phyloP scores from a whole-genome alignment of 2,113 vertebrate species.

The Oryctolagus cuniculus region DNA sequence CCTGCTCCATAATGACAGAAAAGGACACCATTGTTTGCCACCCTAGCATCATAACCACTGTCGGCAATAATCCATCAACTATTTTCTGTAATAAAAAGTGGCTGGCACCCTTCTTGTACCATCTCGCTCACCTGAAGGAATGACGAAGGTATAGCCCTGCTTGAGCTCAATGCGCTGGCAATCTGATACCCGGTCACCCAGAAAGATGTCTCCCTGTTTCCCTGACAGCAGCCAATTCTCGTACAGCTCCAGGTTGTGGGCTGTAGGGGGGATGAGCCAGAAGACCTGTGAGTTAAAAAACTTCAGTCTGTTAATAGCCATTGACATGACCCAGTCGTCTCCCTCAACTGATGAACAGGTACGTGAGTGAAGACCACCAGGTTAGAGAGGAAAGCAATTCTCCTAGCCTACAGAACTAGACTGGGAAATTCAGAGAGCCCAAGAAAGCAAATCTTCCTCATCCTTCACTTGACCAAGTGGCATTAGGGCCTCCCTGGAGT shows the following conservation, averaged over 20 bases:
- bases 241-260: constrained; percentile 98
- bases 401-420: background rate
- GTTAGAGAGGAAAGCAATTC: constrained; percentile 15
- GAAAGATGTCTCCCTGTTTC: constrained; percentile 99
- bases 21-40: background rate
- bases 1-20: background rate
- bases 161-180: constrained; percentile 98
- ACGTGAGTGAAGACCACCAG: constrained; percentile 8
- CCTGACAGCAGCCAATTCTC: constrained; percentile 99
- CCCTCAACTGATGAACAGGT: background rate
- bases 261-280: constrained; percentile 98
- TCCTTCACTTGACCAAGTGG: constrained; percentile 1
- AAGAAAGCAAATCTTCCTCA: constrained; percentile 9
- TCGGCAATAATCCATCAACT: background rate
- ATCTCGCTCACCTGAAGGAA: constrained; percentile 95
- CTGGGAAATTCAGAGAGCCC: constrained; percentile 3
- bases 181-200: constrained; percentile 95
- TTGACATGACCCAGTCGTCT: constrained; percentile 73
- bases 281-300: constrained; percentile 93
- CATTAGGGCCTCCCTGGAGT: background rate
- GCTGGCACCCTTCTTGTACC: background rate
- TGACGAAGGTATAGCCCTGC: constrained; percentile 98
- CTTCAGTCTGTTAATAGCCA: constrained; percentile 74
- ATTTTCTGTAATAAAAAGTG: constrained; percentile 6
- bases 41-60: background rate